Conservation (phyloP, 2,113 vertebrate genomes). For the Colius striatus region DNA sequence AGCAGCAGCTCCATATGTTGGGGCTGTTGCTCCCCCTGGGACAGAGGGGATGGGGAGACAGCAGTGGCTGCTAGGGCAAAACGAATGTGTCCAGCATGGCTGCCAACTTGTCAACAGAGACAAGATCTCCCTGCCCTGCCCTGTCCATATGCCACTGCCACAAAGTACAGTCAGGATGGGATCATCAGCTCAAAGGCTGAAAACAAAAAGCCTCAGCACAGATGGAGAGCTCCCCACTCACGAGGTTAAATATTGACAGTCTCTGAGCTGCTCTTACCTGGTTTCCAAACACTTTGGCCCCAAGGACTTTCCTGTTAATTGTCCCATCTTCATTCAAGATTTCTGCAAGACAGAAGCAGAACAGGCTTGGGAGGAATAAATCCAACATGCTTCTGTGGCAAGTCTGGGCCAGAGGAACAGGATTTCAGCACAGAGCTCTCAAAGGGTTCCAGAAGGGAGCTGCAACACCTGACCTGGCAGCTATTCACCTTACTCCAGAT, state of each 20-base stretch:
- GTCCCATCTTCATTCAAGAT: slow-evolving; percentile 85
- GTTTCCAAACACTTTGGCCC: slow-evolving; percentile 91
- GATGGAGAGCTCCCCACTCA: neutral
- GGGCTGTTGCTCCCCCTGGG: neutral
- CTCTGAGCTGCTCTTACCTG: slow-evolving; percentile 76
- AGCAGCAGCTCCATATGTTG: neutral
- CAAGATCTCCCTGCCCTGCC: neutral
- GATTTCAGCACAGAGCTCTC: neutral
- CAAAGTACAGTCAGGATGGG: neutral
- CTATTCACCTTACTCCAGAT: neutral
- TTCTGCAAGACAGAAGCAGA: slow-evolving; percentile 76
- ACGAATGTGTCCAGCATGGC: neutral
- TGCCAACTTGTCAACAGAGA: neutral
- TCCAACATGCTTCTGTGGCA: neutral
- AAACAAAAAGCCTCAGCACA: neutral
- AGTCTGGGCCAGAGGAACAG: neutral
- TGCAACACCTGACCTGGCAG: neutral
- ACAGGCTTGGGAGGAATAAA: neutral
- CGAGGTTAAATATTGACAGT: neutral
- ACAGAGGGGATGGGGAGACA: neutral
- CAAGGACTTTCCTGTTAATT: slow-evolving; percentile 89
- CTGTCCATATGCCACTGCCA: neutral
- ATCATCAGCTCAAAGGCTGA: neutral
- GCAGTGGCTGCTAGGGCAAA: neutral
- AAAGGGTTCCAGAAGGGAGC: neutral